Evolutionary conservation across 2,888 invertebrate genomes (phyloP), one percentile per base, ranked within the genome.

Genomic region (Caenorhabditis sp.): DNA sequence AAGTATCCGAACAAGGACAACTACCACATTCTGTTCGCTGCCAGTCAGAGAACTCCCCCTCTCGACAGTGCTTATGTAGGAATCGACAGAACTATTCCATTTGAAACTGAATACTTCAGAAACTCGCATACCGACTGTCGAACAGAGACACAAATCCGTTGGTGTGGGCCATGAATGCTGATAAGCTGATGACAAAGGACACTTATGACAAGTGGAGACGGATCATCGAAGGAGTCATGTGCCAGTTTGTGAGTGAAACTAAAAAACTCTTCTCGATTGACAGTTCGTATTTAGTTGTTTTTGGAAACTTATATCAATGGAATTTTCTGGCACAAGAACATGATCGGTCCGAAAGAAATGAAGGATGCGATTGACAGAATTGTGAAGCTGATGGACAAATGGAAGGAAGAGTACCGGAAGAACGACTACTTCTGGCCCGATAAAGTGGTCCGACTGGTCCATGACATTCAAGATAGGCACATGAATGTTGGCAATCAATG

Each of bases 251-350:
- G 13, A 47, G 58, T 44, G 26, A 9, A 24, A n/a, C n/a, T n/a
- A n/a, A 32, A 32, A 32, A 6, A 32, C 9, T 32, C 32, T 4
- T 32, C 9, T 32, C 32, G 4, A 6, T 32, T 32, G 4, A 32
- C 13, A 13, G 13, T 9, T 2, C 9, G 2, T 4, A 24, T 35
- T 13, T 35, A 69, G 69, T 50, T 70, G 0, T 61, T 70, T 51
- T 37, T 70, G 13, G 70, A 70, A 13, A 70, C 70, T 15, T 70
- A 70, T 3, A 60, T 70, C 26, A 70, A 70, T 35, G 70, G 70
- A 51, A 50, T 70, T 32, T 70, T 70, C 51, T 70, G 70, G 70
- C 11, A 61, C 18, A 51, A 50, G 24, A 61, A 70, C 61, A 70
- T 70, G 70, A 58, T 58, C 35, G 70, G 70, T 15, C 70, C 70